Conservation (phyloP, 2,888 invertebrate species). For the Trachelus iudaicus region DNA sequence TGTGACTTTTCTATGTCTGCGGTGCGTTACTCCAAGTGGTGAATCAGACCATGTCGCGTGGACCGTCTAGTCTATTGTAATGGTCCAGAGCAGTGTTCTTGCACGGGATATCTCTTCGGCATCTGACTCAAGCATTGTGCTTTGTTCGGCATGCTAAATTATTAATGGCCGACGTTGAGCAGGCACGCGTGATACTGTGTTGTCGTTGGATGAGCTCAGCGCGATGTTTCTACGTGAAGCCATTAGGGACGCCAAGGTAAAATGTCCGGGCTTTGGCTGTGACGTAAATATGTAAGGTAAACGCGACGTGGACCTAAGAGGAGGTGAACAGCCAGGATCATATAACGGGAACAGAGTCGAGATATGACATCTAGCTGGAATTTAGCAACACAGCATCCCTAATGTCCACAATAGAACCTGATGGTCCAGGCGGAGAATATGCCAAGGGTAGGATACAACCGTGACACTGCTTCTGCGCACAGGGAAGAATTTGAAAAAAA, state of each 20-base stretch:
- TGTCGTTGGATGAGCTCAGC: not conserved
- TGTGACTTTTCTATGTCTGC: not conserved
- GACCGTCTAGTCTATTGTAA: not conserved
- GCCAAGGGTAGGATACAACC: not conserved
- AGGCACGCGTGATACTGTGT: not conserved
- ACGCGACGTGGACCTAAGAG: constrained; percentile 26
- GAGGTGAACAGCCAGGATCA: not conserved
- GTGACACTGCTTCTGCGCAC: not conserved
- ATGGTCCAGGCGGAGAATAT: not conserved
- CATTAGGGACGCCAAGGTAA: not conserved
- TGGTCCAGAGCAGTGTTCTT: not conserved
- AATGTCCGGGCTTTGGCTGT: constrained; percentile 17
- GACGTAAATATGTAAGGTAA: constrained; percentile 54
- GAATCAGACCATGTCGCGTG: not conserved
- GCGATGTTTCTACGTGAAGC: not conserved
- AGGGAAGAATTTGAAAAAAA: not conserved
- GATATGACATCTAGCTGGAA: not conserved
- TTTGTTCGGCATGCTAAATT: constrained; percentile 46
- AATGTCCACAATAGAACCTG: not conserved
- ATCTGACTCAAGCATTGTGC: constrained; percentile 44
- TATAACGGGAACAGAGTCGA: not conserved
- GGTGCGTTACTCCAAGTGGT: not conserved
- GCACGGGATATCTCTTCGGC: constrained; percentile 10
- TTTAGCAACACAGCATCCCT: not conserved
- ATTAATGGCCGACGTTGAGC: constrained; percentile 37